A percentile compares a stretch with the other conserved stretches of the same genome.
Conservation (phyloP, 2,888 invertebrate species). For the Osedax frankpressi region DNA sequence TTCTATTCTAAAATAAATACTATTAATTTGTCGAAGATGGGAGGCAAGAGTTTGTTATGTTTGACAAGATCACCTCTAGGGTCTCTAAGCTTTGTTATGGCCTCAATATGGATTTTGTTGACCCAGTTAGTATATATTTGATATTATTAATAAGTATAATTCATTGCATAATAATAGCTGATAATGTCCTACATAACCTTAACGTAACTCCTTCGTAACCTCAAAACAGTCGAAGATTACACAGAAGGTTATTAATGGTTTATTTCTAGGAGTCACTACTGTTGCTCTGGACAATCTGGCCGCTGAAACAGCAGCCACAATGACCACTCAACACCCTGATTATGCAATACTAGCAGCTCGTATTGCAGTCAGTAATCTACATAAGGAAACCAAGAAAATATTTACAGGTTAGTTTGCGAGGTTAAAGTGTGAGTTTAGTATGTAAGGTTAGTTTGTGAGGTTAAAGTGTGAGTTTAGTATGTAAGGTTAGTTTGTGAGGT, state of each 20-base stretch:
- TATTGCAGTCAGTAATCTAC: constrained; percentile 88
- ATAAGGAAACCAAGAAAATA: constrained; percentile 89
- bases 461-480: no score
- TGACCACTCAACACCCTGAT: constrained; percentile 93
- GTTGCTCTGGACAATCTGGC: constrained; percentile 92
- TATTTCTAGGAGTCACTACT: constrained; percentile 90
- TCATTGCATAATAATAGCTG: background rate
- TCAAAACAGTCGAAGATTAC: constrained; percentile 48
- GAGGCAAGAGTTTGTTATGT: constrained; percentile 75
- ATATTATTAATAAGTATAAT: background rate
- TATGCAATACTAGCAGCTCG: constrained; percentile 63
- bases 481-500: no score
- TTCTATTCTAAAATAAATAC: no score
- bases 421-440: no score
- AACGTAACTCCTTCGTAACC: background rate
- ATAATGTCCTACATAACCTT: no score
- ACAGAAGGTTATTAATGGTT: constrained; percentile 75
- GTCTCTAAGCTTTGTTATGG: constrained; percentile 90
- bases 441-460: no score
- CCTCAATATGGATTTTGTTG: constrained; percentile 84
- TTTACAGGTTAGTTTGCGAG: constrained; percentile 51
- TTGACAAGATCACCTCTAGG: constrained; percentile 93
- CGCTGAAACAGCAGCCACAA: constrained; percentile 93
- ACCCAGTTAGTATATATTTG: constrained; percentile 58
- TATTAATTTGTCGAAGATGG: no score